These are phyloP conservation scores for Nomada flava DNA, from an alignment of 2,888 invertebrate species.

Conservation along the genomic window DNA sequence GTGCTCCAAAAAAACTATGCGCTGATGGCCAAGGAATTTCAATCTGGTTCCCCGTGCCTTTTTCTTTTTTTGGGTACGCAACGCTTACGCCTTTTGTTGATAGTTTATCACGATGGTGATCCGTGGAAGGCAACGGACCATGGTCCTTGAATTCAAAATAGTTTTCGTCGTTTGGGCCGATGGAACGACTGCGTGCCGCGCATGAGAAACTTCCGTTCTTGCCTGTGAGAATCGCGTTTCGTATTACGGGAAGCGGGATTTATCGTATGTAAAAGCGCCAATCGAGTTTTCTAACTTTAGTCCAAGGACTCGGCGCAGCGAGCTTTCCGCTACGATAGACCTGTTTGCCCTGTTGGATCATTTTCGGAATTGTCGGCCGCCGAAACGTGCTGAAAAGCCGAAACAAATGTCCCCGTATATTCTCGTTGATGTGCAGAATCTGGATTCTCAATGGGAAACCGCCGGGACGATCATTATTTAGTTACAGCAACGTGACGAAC, in stretches of 20 bases:
- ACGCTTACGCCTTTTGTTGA: conserved; percentile 56
- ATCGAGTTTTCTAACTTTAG: conserved; percentile 51
- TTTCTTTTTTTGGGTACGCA: background rate
- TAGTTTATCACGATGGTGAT: conserved; percentile 63
- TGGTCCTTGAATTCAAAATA: conserved; percentile 77
- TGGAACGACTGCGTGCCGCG: conserved; percentile 69
- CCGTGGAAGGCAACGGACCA: conserved; percentile 59
- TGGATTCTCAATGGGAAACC: too few species aligned
- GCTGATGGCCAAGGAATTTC: conserved; percentile 30
- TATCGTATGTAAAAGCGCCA: conserved; percentile 13
- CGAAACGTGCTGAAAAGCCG: conserved; percentile 3
- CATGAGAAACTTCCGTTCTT: conserved; percentile 68
- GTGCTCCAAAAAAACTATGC: conserved; percentile 5
- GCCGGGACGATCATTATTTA: background rate
- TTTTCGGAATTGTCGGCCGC: background rate
- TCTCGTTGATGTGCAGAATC: background rate
- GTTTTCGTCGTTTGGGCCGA: conserved; percentile 65
- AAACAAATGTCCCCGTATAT: background rate
- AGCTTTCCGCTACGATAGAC: conserved; percentile 5
- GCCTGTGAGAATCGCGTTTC: conserved; percentile 55
- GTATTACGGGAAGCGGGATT: conserved; percentile 39
- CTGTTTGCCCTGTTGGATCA: background rate
- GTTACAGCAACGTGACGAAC: background rate
- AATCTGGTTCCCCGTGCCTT: background rate
- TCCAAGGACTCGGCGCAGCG: conserved; percentile 9